Percentiles rank a stretch among this genome's conserved stretches.
phyloP scores from a whole-genome alignment of 2,888 invertebrate genomes.

The Hartigia nigra region DNA sequence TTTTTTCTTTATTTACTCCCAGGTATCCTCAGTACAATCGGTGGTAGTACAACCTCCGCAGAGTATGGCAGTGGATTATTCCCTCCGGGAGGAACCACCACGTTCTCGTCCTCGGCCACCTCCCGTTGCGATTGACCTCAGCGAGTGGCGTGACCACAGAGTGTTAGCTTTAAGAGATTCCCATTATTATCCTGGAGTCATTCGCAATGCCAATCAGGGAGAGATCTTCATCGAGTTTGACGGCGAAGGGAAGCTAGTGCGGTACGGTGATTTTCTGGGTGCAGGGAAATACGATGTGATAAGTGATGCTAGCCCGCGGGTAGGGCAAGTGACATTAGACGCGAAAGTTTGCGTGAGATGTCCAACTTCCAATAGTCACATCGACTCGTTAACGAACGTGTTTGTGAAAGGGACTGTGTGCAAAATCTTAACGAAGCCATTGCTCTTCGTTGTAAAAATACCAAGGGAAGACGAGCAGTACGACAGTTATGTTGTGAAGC shows the following conservation, averaged over 20 bases:
- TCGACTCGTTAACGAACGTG: slow-evolving; percentile 73
- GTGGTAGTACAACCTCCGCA: slow-evolving; percentile 69
- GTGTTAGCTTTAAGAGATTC: slow-evolving; percentile 88
- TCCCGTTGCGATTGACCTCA: slow-evolving; percentile 77
- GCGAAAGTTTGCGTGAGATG: slow-evolving; percentile 81
- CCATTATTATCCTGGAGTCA: slow-evolving; percentile 88
- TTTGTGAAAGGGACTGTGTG: slow-evolving; percentile 89
- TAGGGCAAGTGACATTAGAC: slow-evolving; percentile 82
- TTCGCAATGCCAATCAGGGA: slow-evolving; percentile 77
- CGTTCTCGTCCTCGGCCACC: slow-evolving; percentile 59
- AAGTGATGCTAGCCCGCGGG: slow-evolving; percentile 91
- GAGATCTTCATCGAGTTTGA: slow-evolving; percentile 87
- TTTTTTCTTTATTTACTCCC: slow-evolving; percentile 6
- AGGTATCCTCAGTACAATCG: slow-evolving; percentile 54
- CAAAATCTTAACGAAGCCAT: slow-evolving; percentile 75
- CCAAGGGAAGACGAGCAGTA: slow-evolving; percentile 67
- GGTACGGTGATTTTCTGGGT: slow-evolving; percentile 83
- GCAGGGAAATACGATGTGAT: slow-evolving; percentile 88
- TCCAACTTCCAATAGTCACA: slow-evolving; percentile 73
- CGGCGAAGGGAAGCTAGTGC: slow-evolving; percentile 76
- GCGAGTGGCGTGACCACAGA: slow-evolving; percentile 93
- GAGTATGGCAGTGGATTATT: slow-evolving; percentile 72
- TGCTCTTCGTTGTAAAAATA: slow-evolving; percentile 76
- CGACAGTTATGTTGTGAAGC: slow-evolving; percentile 78
- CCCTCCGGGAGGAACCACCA: slow-evolving; percentile 64